Percentiles rank a stretch among this genome's conserved stretches.
These are phyloP conservation scores for Epiblema foenella DNA, from an alignment of 2,888 invertebrate species.

Conservation along the genomic window DNA sequence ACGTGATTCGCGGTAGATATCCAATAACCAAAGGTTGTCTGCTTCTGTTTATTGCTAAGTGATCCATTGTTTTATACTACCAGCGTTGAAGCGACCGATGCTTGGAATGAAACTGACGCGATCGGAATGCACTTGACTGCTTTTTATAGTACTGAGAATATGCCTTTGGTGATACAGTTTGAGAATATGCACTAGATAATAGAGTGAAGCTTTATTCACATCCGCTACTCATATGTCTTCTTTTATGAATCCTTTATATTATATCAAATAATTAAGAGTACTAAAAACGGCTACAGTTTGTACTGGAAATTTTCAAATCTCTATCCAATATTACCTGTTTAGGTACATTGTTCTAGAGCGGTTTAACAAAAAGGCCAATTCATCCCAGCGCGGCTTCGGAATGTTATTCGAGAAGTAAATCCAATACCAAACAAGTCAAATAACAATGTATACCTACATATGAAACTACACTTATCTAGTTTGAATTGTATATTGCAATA, in stretches of 20 bases:
- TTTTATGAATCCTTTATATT: neutral
- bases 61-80: constrained; percentile 2
- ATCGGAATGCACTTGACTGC: constrained; percentile 7
- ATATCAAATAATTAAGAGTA: neutral
- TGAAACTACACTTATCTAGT: too few relatives aligned
- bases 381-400: neutral
- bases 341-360: too few relatives aligned
- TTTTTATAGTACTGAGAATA: constrained; percentile 2
- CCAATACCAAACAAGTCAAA: too few relatives aligned
- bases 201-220: constrained; percentile 6
- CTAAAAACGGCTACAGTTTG: neutral
- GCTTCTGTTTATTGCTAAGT: neutral
- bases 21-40: neutral
- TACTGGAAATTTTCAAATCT: neutral
- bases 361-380: too few relatives aligned
- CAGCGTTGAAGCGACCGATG: neutral
- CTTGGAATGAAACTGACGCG: constrained; percentile 9
- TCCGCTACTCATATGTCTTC: neutral
- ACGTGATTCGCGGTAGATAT: neutral
- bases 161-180: constrained; percentile 3
- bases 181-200: neutral
- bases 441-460: too few relatives aligned
- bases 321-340: too few relatives aligned
- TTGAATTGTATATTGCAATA: too few relatives aligned
- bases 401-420: too few relatives aligned